A percentile compares a stretch with the other conserved stretches of the same genome.
phyloP scores from a whole-genome alignment of 2,888 invertebrate species.

The Lapara coniferarum region DNA sequence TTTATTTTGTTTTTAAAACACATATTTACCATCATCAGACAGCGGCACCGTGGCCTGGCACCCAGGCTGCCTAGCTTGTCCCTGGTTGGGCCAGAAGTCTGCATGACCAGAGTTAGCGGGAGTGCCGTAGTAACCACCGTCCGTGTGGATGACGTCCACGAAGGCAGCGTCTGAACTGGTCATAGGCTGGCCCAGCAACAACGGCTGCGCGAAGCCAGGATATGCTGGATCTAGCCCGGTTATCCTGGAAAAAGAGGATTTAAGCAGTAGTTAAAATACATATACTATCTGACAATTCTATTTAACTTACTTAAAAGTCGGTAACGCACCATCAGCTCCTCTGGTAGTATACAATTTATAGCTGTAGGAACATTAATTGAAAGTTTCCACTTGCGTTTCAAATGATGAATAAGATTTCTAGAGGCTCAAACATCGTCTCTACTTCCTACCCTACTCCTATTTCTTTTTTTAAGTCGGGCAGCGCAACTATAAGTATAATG shows the following conservation, averaged over 20 bases:
- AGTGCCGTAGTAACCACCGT: conserved; percentile 68
- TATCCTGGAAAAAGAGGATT: conserved; percentile 45
- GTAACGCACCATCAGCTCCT: too few relatives aligned
- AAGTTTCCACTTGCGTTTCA: too few relatives aligned
- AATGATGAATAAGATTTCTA: too few relatives aligned
- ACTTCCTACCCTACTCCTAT: too few relatives aligned
- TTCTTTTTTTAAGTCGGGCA: too few relatives aligned
- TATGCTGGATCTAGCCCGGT: conserved; percentile 78
- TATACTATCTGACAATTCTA: too few relatives aligned
- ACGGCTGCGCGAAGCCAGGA: conserved; percentile 70
- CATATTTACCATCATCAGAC: conserved; percentile 53
- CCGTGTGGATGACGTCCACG: conserved; percentile 80
- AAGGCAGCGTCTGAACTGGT: conserved; percentile 61
- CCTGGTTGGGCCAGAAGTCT: conserved; percentile 79
- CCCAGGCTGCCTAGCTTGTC: conserved; percentile 74
- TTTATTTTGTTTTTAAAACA: neutral
- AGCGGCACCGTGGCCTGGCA: conserved; percentile 58
- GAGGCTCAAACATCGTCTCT: too few relatives aligned
- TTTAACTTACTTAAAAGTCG: too few relatives aligned
- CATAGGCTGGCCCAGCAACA: conserved; percentile 52
- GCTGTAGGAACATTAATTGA: too few relatives aligned
- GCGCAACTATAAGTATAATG: too few relatives aligned
- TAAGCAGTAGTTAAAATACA: too few relatives aligned
- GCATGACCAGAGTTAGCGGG: conserved; percentile 56
- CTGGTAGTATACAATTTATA: too few relatives aligned